phyloP scores from a whole-genome alignment of 2,113 vertebrate species.

The Leptobrachium ailaonicum region DNA sequence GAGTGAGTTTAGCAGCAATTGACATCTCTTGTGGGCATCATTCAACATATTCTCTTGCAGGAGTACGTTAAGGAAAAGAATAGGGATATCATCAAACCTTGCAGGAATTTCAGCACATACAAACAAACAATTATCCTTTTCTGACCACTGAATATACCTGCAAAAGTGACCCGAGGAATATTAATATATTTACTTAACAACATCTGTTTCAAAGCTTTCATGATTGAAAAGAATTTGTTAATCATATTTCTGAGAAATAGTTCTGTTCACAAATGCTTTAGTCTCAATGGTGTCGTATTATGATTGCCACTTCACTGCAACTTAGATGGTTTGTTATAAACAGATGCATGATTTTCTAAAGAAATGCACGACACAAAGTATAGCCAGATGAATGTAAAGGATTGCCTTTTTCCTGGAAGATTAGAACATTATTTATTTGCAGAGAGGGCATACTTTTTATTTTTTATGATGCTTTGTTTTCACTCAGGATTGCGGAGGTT shows the following conservation, averaged over 20 bases:
- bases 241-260: conserved; percentile 5
- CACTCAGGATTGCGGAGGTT: too few relatives aligned
- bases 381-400: background rate
- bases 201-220: background rate
- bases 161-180: conserved; percentile 2
- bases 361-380: background rate
- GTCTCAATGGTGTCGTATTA: background rate
- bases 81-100: conserved; percentile 44
- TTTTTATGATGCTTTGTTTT: too few relatives aligned
- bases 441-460: background rate
- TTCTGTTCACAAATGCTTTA: conserved; percentile 11
- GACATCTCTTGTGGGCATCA: conserved; percentile 50
- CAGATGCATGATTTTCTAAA: conserved; percentile 8
- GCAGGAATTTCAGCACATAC: conserved; percentile 34
- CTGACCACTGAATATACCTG: conserved; percentile 28
- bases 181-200: background rate
- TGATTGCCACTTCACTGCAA: background rate
- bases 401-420: background rate
- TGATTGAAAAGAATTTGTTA: background rate
- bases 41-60: conserved; percentile 46
- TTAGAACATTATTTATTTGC: conserved; percentile 4
- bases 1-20: conserved; percentile 50
- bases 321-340: conserved; percentile 17
- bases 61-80: conserved; percentile 27
- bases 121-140: conserved; percentile 44